Evolutionary conservation across 2,888 invertebrate species (phyloP).

Genomic region (Hemaris fuciformis): DNA sequence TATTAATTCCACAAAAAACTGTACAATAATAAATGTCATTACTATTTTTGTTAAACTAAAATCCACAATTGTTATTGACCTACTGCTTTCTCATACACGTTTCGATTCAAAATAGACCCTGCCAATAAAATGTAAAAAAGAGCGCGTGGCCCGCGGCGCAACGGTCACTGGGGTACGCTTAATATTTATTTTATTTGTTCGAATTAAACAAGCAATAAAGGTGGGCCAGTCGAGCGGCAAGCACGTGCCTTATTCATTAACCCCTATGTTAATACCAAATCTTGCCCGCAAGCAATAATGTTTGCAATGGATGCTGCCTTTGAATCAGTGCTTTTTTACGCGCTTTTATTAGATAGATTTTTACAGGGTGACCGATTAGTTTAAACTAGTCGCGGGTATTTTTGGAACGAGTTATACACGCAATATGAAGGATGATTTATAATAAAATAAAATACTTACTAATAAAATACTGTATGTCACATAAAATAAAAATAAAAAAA

Average conservation of each 20-base stretch:
- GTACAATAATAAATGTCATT: background rate
- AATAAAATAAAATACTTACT: no score
- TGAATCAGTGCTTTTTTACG: background rate
- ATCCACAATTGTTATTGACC: background rate
- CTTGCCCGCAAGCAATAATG: background rate
- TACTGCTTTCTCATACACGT: background rate
- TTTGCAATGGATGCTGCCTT: background rate
- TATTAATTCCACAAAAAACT: no score
- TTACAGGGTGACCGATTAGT: no score
- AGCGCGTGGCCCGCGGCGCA: constrained; percentile 38
- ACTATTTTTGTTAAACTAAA: background rate
- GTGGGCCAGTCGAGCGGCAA: constrained; percentile 30
- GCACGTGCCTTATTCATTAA: constrained; percentile 37
- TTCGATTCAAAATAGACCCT: background rate
- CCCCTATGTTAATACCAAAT: background rate
- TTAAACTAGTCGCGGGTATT: no score
- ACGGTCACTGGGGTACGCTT: constrained; percentile 35
- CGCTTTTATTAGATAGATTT: no score
- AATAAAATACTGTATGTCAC: no score
- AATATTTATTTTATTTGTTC: constrained; percentile 50
- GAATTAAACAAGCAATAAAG: constrained; percentile 60
- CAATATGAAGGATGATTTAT: no score
- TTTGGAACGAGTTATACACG: no score
- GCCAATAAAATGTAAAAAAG: constrained; percentile 12
- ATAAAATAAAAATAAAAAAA: no score